These are phyloP conservation scores for Stegastes partitus DNA, from an alignment of 2,113 vertebrate genomes.

Conservation along the genomic window DNA sequence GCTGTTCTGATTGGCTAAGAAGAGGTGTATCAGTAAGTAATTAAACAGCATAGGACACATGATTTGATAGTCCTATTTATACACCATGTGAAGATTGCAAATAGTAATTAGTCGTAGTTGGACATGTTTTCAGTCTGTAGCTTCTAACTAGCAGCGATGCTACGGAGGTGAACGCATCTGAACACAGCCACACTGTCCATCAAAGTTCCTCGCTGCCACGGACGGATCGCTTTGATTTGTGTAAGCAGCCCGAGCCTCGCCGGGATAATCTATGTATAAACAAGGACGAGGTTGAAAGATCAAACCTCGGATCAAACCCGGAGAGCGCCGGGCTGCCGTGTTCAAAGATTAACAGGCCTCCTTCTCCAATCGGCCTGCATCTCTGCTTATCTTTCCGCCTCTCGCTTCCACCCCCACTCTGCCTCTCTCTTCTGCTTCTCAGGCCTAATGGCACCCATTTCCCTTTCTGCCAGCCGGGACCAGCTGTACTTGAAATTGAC, in stretches of 20 bases:
- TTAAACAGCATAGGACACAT: too few relatives aligned
- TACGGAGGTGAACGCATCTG: not conserved
- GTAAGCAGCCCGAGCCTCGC: conserved; percentile 17
- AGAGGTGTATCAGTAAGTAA: not conserved
- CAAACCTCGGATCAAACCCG: conserved; percentile 64
- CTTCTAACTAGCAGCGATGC: not conserved
- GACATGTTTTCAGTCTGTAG: not conserved
- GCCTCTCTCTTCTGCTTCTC: conserved; percentile 24
- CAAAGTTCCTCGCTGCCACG: not conserved
- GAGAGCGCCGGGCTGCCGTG: conserved; percentile 37
- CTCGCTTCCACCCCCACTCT: not conserved
- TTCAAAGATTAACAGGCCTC: conserved; percentile 64
- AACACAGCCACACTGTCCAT: conserved; percentile 5
- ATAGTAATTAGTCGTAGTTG: too few relatives aligned
- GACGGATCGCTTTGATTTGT: conserved; percentile 63
- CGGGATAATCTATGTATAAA: conserved; percentile 72
- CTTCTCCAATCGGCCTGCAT: conserved; percentile 52
- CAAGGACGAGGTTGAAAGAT: conserved; percentile 66
- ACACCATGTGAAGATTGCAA: too few relatives aligned
- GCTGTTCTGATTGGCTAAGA: not conserved
- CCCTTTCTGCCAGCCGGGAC: conserved; percentile 18
- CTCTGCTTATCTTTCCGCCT: conserved; percentile 53
- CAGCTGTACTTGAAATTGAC: conserved; percentile 39
- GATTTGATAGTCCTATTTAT: too few relatives aligned
- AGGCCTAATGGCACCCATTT: not conserved